Percentiles rank a stretch among this genome's conserved stretches.
Evolutionary conservation across 2,113 vertebrate genomes (phyloP).

Genomic region (Sander vitreus): DNA sequence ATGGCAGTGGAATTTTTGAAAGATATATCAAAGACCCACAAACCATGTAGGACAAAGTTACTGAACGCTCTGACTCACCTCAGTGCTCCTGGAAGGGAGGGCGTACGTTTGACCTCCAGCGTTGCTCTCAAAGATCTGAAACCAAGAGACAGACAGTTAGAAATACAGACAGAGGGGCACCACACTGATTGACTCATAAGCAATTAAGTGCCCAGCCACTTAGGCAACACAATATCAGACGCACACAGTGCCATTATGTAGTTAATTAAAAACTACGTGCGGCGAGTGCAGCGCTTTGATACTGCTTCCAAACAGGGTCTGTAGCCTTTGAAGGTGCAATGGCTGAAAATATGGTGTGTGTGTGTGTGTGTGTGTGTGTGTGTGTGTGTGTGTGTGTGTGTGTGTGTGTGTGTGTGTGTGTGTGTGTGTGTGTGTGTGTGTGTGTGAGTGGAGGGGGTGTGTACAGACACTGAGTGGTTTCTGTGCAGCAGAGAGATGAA

Average conservation of each 20-base stretch:
- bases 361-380: constrained; percentile 23
- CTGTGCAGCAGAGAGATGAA: constrained; percentile 54
- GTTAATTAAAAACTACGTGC: constrained; percentile 77
- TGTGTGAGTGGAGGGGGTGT: constrained; percentile 13
- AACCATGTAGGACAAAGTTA: constrained; percentile 5
- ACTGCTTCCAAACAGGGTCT: constrained; percentile 52
- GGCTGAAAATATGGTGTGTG: constrained; percentile 55
- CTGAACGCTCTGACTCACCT: constrained; percentile 66
- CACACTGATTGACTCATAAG: constrained; percentile 57
- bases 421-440: constrained; percentile 23
- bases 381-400: constrained; percentile 23
- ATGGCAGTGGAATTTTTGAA: constrained; percentile 49
- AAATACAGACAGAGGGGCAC: constrained; percentile 54
- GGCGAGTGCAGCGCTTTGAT: constrained; percentile 69
- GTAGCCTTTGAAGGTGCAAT: constrained; percentile 67
- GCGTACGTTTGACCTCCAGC: constrained; percentile 80
- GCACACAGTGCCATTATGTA: constrained; percentile 59
- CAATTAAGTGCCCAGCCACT: constrained; percentile 50
- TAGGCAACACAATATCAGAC: constrained; percentile 61
- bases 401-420: constrained; percentile 23
- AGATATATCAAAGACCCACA: constrained; percentile 44
- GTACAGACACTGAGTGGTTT: constrained; percentile 35
- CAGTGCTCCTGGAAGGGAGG: constrained; percentile 79
- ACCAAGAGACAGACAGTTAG: constrained; percentile 52
- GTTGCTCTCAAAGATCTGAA: constrained; percentile 90